A percentile compares a stretch with the other conserved stretches of the same genome.
phyloP scores from a whole-genome alignment of 2,888 invertebrate genomes.

The Nephrotoma guestfalica region DNA sequence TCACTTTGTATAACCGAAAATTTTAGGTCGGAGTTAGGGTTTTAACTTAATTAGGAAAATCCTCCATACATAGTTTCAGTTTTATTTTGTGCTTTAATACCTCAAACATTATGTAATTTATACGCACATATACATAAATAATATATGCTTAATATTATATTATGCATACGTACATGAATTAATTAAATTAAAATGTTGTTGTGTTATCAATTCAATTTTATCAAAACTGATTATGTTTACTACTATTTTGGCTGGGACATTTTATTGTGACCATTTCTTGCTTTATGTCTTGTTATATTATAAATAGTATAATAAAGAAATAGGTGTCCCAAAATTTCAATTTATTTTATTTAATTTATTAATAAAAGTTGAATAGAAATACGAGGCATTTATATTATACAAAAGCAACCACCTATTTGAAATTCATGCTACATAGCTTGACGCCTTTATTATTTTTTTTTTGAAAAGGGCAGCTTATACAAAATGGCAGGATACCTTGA shows the following conservation, averaged over 20 bases:
- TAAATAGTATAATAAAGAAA: too few species aligned
- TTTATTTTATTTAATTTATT: background rate
- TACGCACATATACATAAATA: background rate
- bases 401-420: background rate
- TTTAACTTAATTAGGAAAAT: background rate
- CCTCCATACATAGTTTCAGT: background rate
- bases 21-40: background rate
- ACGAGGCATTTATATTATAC: background rate
- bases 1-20: background rate
- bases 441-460: too few species aligned
- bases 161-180: background rate
- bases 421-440: background rate
- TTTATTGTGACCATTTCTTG: background rate
- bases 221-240: background rate
- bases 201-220: background rate
- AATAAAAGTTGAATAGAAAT: background rate
- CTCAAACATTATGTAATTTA: background rate
- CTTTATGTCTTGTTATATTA: background rate
- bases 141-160: background rate
- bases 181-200: background rate
- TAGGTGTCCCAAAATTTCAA: background rate
- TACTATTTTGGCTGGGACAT: background rate
- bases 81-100: background rate
- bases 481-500: too few species aligned
- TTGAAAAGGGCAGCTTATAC: too few species aligned